Evolutionary conservation across 2,113 vertebrate species (phyloP).

Genomic region (Hydropotes inermis): DNA sequence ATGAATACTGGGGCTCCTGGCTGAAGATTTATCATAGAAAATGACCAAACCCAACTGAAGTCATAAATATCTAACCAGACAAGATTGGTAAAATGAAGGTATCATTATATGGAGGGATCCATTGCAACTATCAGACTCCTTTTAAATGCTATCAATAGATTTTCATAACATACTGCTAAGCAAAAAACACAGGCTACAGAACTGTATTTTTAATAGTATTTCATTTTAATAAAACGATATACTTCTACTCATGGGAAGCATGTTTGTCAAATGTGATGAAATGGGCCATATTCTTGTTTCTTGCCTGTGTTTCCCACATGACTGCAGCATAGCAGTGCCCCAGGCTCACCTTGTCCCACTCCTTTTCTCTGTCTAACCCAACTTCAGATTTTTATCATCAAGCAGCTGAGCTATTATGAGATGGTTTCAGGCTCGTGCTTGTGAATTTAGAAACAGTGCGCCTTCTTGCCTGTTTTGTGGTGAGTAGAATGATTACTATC

Average conservation of each 20-base stretch:
- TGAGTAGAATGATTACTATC: background rate
- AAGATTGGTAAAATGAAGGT: background rate
- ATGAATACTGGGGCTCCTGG: background rate
- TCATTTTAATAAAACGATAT: background rate
- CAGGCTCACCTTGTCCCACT: background rate
- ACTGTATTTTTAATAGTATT: background rate
- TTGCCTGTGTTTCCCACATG: background rate
- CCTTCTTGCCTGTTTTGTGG: background rate
- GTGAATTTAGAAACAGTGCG: background rate
- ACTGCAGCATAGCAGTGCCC: background rate
- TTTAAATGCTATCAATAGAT: background rate
- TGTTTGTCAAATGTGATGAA: background rate
- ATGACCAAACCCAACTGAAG: background rate
- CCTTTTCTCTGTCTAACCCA: background rate
- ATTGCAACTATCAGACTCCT: background rate
- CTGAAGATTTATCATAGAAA: background rate
- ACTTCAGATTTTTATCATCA: background rate
- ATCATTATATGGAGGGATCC: background rate
- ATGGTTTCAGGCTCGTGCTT: background rate
- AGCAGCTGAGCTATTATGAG: background rate
- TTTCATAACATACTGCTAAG: background rate
- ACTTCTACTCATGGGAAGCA: background rate
- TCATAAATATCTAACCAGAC: background rate
- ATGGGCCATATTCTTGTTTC: background rate
- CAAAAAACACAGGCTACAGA: background rate